Evolutionary conservation across 2,797 vertebrate genomes (phyloP).

Genomic region (Cuculus canorus): DNA sequence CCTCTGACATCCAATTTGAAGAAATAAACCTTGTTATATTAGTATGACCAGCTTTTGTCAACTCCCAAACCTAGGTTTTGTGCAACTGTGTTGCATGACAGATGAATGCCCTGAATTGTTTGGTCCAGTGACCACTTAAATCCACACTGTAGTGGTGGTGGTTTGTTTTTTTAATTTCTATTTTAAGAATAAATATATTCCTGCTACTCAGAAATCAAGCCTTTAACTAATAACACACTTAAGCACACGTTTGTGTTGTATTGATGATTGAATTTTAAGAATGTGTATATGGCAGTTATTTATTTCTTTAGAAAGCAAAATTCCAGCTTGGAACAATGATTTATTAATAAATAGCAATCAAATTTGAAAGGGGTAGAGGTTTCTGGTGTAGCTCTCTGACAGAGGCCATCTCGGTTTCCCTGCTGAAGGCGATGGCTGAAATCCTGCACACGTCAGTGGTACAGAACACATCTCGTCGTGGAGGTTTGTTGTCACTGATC

Average conservation of each 20-base stretch:
- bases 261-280: neutral
- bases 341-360: neutral
- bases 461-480: rapidly evolving
- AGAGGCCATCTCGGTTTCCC: neutral
- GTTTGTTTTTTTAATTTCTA: neutral
- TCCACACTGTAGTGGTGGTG: neutral
- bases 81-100: neutral
- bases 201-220: neutral
- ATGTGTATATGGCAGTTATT: neutral
- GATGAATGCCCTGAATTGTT: neutral
- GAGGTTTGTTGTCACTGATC: neutral
- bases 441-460: neutral
- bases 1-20: neutral
- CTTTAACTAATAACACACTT: neutral
- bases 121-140: neutral
- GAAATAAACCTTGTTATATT: neutral
- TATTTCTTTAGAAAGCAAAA: neutral
- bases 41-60: neutral
- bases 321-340: neutral
- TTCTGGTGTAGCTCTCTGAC: neutral
- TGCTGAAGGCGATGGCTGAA: neutral
- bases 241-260: rapidly evolving
- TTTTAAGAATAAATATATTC: neutral
- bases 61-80: neutral
- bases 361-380: neutral